Evolutionary conservation across 1,140 invertebrate species (phyloP).

Genomic region (Pseudomyrmex flavicornis): DNA sequence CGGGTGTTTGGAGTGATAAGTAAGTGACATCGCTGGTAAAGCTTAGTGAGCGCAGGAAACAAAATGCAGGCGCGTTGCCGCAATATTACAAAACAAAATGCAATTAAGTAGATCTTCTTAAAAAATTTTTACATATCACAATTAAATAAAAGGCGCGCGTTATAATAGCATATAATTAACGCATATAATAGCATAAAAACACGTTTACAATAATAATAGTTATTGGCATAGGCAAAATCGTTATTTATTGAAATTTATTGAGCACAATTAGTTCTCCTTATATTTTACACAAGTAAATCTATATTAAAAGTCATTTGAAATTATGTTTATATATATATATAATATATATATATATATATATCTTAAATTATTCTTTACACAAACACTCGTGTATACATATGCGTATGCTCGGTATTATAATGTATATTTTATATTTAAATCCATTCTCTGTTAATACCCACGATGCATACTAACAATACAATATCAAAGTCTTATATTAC

Average conservation of each 20-base stretch:
- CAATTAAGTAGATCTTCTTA: no score
- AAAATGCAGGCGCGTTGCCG: no score
- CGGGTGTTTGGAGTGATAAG: no score
- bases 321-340: conserved; percentile 56
- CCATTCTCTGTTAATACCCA: conserved; percentile 72
- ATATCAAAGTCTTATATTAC: conserved; percentile 75
- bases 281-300: conserved; percentile 77
- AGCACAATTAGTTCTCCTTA: conserved; percentile 77
- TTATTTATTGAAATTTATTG: conserved; percentile 80
- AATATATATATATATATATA: conserved; percentile 16
- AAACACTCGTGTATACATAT: conserved; percentile 71
- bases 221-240: conserved; percentile 79
- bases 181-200: conserved; percentile 67
- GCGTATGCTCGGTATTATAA: conserved; percentile 69
- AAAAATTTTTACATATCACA: no score
- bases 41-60: no score
- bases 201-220: conserved; percentile 72
- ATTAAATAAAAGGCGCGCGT: no score
- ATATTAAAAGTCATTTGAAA: conserved; percentile 77
- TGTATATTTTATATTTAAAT: conserved; percentile 73
- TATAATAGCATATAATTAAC: no score
- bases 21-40: no score
- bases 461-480: conserved; percentile 73
- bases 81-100: no score
- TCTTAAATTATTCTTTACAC: conserved; percentile 72